Percentiles rank a stretch among this genome's conserved stretches.
phyloP scores from a whole-genome alignment of 2,888 invertebrate species.

The Cotesia congregata region DNA sequence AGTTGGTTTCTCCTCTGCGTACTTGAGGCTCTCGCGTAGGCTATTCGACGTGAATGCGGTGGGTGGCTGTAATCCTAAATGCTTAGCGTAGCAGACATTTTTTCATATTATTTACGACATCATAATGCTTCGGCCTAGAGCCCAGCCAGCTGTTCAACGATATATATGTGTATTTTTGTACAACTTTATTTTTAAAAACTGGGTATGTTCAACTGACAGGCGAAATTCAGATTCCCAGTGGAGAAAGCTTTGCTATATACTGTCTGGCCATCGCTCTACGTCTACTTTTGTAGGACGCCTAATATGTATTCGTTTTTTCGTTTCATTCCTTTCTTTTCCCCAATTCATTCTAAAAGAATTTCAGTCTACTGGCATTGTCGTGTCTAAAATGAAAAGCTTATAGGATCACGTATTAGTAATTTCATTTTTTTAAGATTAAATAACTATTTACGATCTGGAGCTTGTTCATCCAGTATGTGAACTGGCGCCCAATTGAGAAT shows the following conservation, averaged over 20 bases:
- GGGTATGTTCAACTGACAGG: background rate
- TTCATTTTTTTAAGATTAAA: too few species aligned
- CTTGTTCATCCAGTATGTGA: too few species aligned
- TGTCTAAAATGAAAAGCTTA: background rate
- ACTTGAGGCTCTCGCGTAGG: conserved; percentile 5
- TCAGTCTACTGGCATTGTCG: background rate
- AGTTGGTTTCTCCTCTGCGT: background rate
- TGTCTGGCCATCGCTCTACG: background rate
- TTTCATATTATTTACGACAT: conserved; percentile 51
- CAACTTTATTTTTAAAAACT: background rate
- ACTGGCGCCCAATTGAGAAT: too few species aligned
- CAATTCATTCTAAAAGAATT: background rate
- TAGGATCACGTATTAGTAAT: too few species aligned
- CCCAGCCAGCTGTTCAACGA: conserved; percentile 23
- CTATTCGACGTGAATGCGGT: conserved; percentile 28
- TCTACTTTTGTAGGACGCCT: background rate
- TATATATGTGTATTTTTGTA: conserved; percentile 14
- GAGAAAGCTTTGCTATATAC: conserved; percentile 20
- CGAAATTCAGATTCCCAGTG: conserved; percentile 19
- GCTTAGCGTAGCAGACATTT: conserved; percentile 47
- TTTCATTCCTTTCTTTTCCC: background rate
- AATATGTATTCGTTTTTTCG: background rate
- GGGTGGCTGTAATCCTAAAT: conserved; percentile 43
- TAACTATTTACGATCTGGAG: too few species aligned
- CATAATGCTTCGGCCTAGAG: conserved; percentile 41